phyloP scores from a whole-genome alignment of 92 coral and sea anemone genomes.

The Palythoa heliodiscus region DNA sequence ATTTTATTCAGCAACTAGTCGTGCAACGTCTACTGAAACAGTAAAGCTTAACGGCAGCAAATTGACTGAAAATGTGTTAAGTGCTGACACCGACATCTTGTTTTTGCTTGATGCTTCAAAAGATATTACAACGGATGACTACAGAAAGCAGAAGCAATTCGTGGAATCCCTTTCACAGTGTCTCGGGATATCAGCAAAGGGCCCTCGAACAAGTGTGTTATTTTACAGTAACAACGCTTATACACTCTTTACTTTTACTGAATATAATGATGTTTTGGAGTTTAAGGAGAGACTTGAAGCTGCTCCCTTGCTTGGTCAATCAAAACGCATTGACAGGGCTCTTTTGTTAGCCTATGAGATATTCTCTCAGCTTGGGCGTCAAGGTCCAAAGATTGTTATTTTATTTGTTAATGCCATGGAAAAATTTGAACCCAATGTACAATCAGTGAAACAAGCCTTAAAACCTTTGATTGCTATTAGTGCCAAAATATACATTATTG shows the following conservation, averaged over 20 bases:
- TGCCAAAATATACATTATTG: slow-evolving; percentile 63
- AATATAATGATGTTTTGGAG: slow-evolving; percentile 16
- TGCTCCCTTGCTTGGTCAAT: slow-evolving; percentile 29
- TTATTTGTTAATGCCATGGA: background rate
- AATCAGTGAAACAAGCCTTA: slow-evolving; percentile 53
- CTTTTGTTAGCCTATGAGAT: slow-evolving; percentile 13
- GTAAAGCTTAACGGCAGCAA: too few species aligned
- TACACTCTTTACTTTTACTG: slow-evolving; percentile 31
- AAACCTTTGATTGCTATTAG: slow-evolving; percentile 62
- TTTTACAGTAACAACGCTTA: slow-evolving; percentile 36
- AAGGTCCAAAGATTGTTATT: slow-evolving; percentile 28
- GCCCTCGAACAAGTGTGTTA: slow-evolving; percentile 39
- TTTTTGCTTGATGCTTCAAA: slow-evolving; percentile 32
- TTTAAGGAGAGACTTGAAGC: slow-evolving; percentile 25
- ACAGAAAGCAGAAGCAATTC: slow-evolving; percentile 12
- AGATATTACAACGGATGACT: background rate
- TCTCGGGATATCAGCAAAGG: slow-evolving; percentile 22
- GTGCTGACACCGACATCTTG: slow-evolving; percentile 11
- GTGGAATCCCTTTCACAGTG: background rate
- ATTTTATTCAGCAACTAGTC: background rate
- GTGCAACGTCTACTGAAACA: background rate
- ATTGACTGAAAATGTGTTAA: background rate
- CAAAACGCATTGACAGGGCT: slow-evolving; percentile 40
- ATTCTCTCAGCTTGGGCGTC: slow-evolving; percentile 41
- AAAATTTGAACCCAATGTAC: background rate